Evolutionary conservation across 2,113 vertebrate species (phyloP), one percentile per base, ranked within the genome.

Genomic region (Gadus macrocephalus): DNA sequence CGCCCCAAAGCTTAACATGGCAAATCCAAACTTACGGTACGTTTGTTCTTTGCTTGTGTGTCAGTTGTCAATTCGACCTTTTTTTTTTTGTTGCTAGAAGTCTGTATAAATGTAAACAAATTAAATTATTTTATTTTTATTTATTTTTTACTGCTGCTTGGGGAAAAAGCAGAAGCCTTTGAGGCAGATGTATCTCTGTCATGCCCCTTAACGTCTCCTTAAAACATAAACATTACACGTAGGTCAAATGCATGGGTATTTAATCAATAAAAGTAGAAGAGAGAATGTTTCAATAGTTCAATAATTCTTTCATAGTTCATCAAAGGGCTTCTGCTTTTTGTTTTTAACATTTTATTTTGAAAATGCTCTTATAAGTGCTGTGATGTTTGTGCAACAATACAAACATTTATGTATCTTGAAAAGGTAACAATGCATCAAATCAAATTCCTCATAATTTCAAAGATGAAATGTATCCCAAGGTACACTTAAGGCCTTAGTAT

Each of bases 111-210:
- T 89, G 84, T 85, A 85, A 85, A 89, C 83, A 80, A 75, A 75
- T 89, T 91, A 91, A 91, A 72, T 91, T 92, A 92, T 91, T 89
- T 55, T 74, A 35, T 71, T 86, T 78, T 81, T 70, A 81, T 83
- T 84, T 85, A 80, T 75, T 78, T 81, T 58, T 5, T 73, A 66
- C 0, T 31, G 15, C 38, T 9, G 49, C 5, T 20, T 53, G 72
- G 67, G 22, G 62, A 74, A 73, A 4, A 59, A 67, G 69, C 70
- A 79, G 62, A 71, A 38, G 73, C 49, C 9, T 63, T 5, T 2
- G 38, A 59, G 8, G 15, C 19, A 35, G 15, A 59, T 22, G 12
- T 20, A 65, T 64, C n/a, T 16, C 27, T 19, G 38, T 3, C 3
- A 15, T 22, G 27, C 17, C 55, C 6, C 35, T 42, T 63, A 58